These are phyloP conservation scores for Drosophila setosimentum DNA, from an alignment of 2,888 invertebrate genomes.

Conservation along the genomic window DNA sequence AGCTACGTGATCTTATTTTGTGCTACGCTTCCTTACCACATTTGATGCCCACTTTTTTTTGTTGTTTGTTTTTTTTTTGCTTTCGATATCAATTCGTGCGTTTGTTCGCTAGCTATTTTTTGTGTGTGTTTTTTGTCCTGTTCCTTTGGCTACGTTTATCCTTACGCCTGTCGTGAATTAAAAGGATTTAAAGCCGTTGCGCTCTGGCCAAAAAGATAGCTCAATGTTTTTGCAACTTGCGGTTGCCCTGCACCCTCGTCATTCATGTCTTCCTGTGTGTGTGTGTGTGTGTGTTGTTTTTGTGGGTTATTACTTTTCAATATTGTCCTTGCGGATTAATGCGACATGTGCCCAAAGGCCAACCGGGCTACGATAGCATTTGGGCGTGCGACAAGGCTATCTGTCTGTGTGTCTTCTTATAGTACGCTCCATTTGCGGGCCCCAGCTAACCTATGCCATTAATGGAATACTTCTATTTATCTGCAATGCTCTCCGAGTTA, in stretches of 20 bases:
- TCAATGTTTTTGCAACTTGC: slow-evolving; percentile 76
- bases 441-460: slow-evolving; percentile 5
- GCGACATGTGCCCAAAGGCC: slow-evolving; percentile 74
- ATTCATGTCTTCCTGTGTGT: slow-evolving; percentile 26
- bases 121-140: slow-evolving; percentile 22
- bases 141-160: slow-evolving; percentile 48
- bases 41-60: slow-evolving; percentile 74
- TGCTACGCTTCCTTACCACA: slow-evolving; percentile 59
- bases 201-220: slow-evolving; percentile 67
- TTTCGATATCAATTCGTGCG: slow-evolving; percentile 77
- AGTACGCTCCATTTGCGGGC: slow-evolving; percentile 35
- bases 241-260: slow-evolving; percentile 74
- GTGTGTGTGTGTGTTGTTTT: slow-evolving; percentile 70
- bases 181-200: slow-evolving; percentile 76
- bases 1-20: slow-evolving; percentile 83
- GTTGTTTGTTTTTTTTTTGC: slow-evolving; percentile 12
- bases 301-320: slow-evolving; percentile 85
- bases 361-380: slow-evolving; percentile 29
- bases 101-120: slow-evolving; percentile 41
- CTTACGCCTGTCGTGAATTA: slow-evolving; percentile 79
- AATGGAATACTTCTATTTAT: neutral
- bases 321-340: slow-evolving; percentile 85
- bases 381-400: slow-evolving; percentile 35
- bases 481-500: neutral
- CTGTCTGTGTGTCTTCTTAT: slow-evolving; percentile 10